These are phyloP conservation scores for Drosophila paracracens DNA, from an alignment of 2,888 invertebrate genomes.

Conservation along the genomic window DNA sequence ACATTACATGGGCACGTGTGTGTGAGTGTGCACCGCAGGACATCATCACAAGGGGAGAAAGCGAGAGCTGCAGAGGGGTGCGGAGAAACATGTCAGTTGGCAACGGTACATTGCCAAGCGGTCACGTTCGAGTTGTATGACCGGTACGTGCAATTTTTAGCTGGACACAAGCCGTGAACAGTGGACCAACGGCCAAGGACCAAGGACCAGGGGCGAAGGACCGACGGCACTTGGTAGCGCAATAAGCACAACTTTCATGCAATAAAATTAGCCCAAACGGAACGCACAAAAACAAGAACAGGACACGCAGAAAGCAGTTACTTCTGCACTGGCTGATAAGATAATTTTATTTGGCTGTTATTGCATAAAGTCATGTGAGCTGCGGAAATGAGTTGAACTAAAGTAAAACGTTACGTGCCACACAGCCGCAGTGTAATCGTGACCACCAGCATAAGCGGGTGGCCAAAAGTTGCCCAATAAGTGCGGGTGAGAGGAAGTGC, in stretches of 20 bases:
- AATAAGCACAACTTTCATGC: constrained; percentile 78
- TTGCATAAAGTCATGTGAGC: constrained; percentile 82
- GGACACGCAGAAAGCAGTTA: constrained; percentile 48
- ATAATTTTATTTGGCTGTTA: constrained; percentile 81
- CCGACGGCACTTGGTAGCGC: constrained; percentile 48
- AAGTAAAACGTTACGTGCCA: constrained; percentile 77
- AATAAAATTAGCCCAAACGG: constrained; percentile 73
- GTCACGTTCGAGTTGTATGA: constrained; percentile 77
- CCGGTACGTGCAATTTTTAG: constrained; percentile 75
- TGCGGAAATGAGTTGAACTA: constrained; percentile 77
- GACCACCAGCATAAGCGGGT: background rate
- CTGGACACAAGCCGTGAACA: constrained; percentile 34
- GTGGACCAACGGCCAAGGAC: constrained; percentile 13
- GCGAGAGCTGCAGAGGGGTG: background rate
- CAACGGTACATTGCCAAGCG: constrained; percentile 67
- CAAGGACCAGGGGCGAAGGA: constrained; percentile 10
- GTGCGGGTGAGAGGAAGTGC: constrained; percentile 3
- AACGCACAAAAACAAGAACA: constrained; percentile 22
- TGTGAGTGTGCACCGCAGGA: constrained; percentile 51
- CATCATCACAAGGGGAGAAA: constrained; percentile 22
- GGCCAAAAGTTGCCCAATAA: background rate
- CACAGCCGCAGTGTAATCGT: constrained; percentile 4
- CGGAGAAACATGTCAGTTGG: constrained; percentile 30
- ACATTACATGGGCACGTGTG: constrained; percentile 66
- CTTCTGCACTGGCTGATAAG: constrained; percentile 71